phyloP scores from a whole-genome alignment of 2,797 vertebrate genomes.

The Clamator glandarius region DNA sequence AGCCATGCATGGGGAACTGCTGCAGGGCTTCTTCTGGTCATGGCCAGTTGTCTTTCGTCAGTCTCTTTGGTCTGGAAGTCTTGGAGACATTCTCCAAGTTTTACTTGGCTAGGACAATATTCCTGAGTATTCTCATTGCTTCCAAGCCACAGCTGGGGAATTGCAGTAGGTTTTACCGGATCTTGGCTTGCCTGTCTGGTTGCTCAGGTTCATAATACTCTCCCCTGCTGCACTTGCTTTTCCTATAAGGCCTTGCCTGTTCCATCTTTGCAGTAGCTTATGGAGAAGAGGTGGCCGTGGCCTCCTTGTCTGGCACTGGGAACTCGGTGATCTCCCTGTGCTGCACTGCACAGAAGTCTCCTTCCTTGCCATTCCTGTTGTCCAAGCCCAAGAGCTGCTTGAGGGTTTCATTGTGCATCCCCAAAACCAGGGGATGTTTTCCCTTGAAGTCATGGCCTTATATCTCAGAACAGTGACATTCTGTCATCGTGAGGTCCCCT shows the following conservation, averaged over 20 bases:
- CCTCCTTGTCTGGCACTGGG: not conserved
- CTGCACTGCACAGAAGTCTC: not conserved
- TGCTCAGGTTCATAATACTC: not conserved
- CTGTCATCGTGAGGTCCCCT: not conserved
- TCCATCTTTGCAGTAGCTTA: not conserved
- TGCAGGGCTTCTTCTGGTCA: not conserved
- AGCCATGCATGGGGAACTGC: not conserved
- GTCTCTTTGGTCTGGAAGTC: not conserved
- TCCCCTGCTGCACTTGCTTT: not conserved
- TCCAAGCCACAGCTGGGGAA: not conserved
- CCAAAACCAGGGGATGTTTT: not conserved
- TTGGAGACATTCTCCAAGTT: not conserved
- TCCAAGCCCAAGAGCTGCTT: not conserved
- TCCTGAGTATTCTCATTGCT: not conserved
- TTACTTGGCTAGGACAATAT: not conserved
- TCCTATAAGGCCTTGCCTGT: not conserved
- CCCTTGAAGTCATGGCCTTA: not conserved
- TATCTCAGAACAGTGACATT: not conserved
- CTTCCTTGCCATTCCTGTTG: not conserved
- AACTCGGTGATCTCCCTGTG: not conserved
- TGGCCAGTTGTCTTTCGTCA: not conserved
- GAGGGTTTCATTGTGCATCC: not conserved
- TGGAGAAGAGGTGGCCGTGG: not conserved
- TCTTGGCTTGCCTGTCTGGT: not conserved
- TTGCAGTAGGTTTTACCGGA: not conserved